Conservation (phyloP, 2,113 vertebrate species). For the Atrichornis clamosus region DNA sequence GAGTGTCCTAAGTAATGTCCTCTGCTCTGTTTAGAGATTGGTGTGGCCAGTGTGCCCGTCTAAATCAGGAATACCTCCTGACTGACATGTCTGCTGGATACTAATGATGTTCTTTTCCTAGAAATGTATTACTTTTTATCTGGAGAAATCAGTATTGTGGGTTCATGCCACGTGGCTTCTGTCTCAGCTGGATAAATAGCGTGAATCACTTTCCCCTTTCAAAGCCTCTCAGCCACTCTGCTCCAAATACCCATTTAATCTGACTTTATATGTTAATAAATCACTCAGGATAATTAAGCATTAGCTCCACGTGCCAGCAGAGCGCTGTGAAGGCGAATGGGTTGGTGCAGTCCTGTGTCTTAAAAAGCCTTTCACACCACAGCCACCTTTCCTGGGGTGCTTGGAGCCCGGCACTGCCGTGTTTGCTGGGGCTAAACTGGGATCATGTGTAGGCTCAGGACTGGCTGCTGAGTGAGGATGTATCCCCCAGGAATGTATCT, state of each 20-base stretch:
- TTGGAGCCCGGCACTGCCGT: rapidly evolving
- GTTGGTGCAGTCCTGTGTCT: background rate
- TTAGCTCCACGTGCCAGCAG: conserved; percentile 12
- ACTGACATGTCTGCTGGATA: background rate
- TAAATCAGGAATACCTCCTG: background rate
- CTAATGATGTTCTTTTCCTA: background rate
- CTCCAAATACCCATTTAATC: conserved; percentile 53
- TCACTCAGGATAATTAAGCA: conserved; percentile 53
- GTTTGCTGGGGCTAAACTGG: background rate
- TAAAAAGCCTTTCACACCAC: background rate
- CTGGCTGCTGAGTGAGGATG: background rate
- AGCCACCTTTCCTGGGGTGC: background rate
- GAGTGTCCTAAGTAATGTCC: background rate
- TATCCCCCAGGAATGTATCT: background rate
- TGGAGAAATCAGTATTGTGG: background rate
- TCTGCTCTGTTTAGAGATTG: background rate
- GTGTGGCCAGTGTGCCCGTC: background rate
- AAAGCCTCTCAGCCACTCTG: conserved; percentile 28
- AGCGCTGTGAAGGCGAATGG: background rate
- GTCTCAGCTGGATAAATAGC: conserved; percentile 53
- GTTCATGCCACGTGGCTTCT: background rate
- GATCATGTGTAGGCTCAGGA: background rate
- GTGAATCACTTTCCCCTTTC: conserved; percentile 42
- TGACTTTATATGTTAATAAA: conserved; percentile 65
- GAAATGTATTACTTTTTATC: background rate